Base-by-base conservation (phyloP, 2,113 vertebrate species). In the Odontesthes bonariensis region DNA sequence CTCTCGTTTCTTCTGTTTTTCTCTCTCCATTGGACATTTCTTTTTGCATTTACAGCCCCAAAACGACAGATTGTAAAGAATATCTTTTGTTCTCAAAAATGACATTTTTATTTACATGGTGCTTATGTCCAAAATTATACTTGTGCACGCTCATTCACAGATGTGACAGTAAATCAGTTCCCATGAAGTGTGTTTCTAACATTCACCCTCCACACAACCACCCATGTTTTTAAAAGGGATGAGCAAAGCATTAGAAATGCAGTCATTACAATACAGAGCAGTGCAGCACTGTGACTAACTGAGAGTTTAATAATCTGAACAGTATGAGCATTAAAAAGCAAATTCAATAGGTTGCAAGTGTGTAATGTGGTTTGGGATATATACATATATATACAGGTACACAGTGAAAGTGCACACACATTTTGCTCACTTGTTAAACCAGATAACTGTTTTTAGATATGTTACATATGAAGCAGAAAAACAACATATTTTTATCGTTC, bases 161-260 rank as follows among this genome's bases (percentile, higher is more conserved):
- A 42, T 67, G 49, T 23, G 20, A 42, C 13, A 64, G 44, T 64
- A 22, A 51, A 64, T 13, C 35, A 2, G 38, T 32, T 69, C 40
- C 66, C 46, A 40, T 47, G 40, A 57, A 44, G 53, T 46, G 17
- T 57, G 53, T 32, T 53, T 60, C 49, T 44, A 32, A 68, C 54
- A 6, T 54, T 54, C 46, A 35, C 49, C 13, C 16, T n/a, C 17
- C 17, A n/a, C 13, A 27, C 27, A 27, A 27, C 27, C 27, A 27
- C 9, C 14, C 46, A 9, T 23, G 57, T n/a, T 23, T 54, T 73
- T 32, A 22, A 52, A 7, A 6, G 12, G 9, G 44, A 49, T 17
- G 22, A 35, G 72, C n/a, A 32, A 58, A 44, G 27, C 47, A 60
- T 32, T 32, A 46, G 35, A 32, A 42, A 53, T 20, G 27, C 5